These are phyloP conservation scores for Sorex araneus DNA, from an alignment of 2,113 vertebrate genomes.

Conservation along the genomic window DNA sequence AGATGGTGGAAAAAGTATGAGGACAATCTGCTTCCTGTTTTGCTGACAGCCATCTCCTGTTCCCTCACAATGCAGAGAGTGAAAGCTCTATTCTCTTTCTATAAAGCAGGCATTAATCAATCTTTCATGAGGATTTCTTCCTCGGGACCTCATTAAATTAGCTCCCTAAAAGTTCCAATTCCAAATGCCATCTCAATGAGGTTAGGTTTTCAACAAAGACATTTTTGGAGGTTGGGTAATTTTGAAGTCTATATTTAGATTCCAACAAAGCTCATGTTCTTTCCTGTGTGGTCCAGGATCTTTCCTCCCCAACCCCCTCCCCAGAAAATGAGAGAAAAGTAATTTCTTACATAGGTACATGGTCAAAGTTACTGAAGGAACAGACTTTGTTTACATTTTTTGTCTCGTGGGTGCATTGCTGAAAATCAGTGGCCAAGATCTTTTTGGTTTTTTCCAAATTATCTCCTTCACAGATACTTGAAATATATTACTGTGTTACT, in stretches of 20 bases:
- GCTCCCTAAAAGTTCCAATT: rapidly evolving
- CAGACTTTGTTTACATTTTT: neutral
- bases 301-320: too few relatives aligned
- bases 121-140: rapidly evolving
- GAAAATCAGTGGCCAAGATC: neutral
- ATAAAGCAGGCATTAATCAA: neutral
- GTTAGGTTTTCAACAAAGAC: neutral
- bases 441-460: neutral
- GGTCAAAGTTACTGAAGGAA: neutral
- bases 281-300: neutral
- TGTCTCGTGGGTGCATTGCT: neutral
- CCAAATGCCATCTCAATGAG: neutral
- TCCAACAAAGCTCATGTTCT: neutral
- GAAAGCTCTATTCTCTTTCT: neutral
- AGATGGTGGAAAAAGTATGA: neutral
- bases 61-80: neutral
- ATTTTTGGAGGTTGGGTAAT: neutral
- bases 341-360: neutral
- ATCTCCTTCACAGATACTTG: neutral
- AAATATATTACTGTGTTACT: neutral
- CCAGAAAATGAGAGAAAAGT: neutral
- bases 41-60: neutral
- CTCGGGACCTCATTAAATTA: neutral
- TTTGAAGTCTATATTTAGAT: neutral
- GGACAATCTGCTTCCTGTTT: neutral